phyloP scores from a whole-genome alignment of 2,888 invertebrate species.

The Poecilobothrus nobilitatus region DNA sequence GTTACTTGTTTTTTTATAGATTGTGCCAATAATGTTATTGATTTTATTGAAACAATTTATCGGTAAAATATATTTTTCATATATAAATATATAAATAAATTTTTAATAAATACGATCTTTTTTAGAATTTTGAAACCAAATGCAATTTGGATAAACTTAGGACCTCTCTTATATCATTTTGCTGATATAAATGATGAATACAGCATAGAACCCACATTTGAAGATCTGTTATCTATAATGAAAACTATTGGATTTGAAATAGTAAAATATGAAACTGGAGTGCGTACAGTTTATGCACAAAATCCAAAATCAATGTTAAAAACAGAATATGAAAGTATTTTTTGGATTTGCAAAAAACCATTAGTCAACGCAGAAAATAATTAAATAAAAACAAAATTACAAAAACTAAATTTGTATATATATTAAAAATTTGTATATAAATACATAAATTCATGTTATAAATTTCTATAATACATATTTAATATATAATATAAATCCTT shows the following conservation, averaged over 20 bases:
- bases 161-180: constrained; percentile 85
- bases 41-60: constrained; percentile 88
- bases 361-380: background rate
- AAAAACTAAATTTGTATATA: no score
- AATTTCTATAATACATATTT: no score
- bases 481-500: no score
- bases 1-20: constrained; percentile 98
- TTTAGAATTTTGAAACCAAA: constrained; percentile 73
- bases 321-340: constrained; percentile 84
- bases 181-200: constrained; percentile 75
- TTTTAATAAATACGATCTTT: background rate
- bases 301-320: constrained; percentile 88
- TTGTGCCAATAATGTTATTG: constrained; percentile 92
- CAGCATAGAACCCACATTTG: constrained; percentile 90
- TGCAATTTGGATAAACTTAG: constrained; percentile 81
- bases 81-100: background rate
- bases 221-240: constrained; percentile 69
- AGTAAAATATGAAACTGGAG: constrained; percentile 59
- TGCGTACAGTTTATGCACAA: constrained; percentile 84
- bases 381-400: background rate
- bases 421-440: no score
- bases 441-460: no score
- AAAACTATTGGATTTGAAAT: constrained; percentile 73
- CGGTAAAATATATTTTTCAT: constrained; percentile 34
- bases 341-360: constrained; percentile 83